Base-by-base conservation (phyloP, 2,888 invertebrate species). In the Antheraea yamamai region DNA sequence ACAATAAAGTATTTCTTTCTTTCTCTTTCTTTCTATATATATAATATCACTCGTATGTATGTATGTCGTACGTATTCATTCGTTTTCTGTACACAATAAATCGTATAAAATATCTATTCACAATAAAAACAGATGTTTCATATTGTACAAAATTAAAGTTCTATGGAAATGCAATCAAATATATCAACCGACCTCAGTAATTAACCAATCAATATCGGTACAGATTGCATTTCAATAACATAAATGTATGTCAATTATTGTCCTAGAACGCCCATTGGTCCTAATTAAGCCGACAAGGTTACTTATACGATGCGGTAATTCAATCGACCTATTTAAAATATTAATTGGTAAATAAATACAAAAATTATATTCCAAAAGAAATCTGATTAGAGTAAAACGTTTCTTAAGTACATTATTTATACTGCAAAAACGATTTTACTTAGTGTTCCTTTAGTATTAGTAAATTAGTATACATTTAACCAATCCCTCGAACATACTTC, bases 251-350 rank as follows among this genome's bases (percentile, higher is more conserved):
- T 70, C 75, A 73, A 73, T 70, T 68, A 70, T 66, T 58, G 73
- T 75, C 61, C 75, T 70, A 75, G 68, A 72, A 26, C 58, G 23
- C 18, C 75, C 39, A 79, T 79, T 78, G 77, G 70, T 70, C 76
- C 76, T 79, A 75, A 79, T 23, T 75, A 79, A 76, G 76, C 73
- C 23, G 72, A 72, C 84, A 84, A 84, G 84, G 84, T 82, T 81
- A 82, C 74, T 55, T 66, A 81, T 82, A 75, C 82, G 80, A 80
- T 81, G 4, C 83, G 73, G 75, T 78, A 70, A 66, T 20, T 70
- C 16, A 39, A 70, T 39, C 20, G 39, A 8, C 23, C 70, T 23
- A 20, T 70, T 70, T 39, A n/a, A 39, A 35, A 68, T 68, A 3
- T 39, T 70, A 70, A 39, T 70, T 20, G 14, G 35, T 35, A n/a